These are phyloP conservation scores for Lasiurus cinereus DNA, from an alignment of 2,113 vertebrate genomes.

Conservation along the genomic window DNA sequence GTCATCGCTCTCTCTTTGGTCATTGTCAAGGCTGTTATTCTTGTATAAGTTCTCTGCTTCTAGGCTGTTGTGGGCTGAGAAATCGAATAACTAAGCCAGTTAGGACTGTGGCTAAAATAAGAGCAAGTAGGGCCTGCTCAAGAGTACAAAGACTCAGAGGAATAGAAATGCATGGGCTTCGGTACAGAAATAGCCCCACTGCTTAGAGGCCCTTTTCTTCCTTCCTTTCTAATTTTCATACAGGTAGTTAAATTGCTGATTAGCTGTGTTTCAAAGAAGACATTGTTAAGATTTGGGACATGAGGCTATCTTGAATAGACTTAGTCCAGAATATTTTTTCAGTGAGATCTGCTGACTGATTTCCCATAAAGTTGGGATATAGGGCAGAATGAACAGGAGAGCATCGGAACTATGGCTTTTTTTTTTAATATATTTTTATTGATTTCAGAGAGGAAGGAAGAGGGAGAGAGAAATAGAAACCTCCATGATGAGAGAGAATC, in stretches of 20 bases:
- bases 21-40: neutral
- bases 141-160: neutral
- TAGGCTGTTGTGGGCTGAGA: slow-evolving; percentile 9
- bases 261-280: slow-evolving; percentile 38
- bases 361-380: neutral
- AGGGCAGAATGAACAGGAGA: neutral
- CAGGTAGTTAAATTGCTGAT: neutral
- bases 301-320: neutral
- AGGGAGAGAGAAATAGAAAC: no score
- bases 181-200: neutral
- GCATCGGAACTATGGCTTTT: neutral
- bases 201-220: neutral
- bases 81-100: neutral
- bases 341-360: neutral
- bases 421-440: no score
- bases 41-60: slow-evolving; percentile 22
- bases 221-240: neutral
- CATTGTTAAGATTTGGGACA: neutral
- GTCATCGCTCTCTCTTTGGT: neutral
- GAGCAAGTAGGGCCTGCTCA: neutral
- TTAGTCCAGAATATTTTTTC: neutral
- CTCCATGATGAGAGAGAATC: neutral
- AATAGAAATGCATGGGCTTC: neutral
- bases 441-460: no score
- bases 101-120: slow-evolving; percentile 19